Evolutionary conservation across 1,140 invertebrate species (phyloP).

Genomic region (Conus ventricosus): DNA sequence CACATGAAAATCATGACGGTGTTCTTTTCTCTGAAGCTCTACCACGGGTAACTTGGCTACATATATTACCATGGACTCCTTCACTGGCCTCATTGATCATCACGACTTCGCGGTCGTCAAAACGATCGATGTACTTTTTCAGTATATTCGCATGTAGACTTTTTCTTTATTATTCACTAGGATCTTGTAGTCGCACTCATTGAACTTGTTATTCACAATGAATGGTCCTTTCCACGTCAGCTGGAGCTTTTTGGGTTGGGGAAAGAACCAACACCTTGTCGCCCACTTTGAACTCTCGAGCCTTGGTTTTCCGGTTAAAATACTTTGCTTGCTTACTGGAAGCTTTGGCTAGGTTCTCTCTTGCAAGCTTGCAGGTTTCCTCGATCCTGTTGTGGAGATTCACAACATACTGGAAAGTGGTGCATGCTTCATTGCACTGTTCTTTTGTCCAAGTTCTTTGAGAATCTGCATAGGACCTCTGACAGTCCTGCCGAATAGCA

Average conservation of each 20-base stretch:
- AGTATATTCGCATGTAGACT: slow-evolving; percentile 9
- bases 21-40: too few species aligned
- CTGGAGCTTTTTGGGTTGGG: slow-evolving; percentile 27
- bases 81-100: too few species aligned
- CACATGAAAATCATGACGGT: too few species aligned
- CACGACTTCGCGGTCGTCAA: too few species aligned
- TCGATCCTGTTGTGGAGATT: slow-evolving; percentile 36
- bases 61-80: too few species aligned
- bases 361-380: slow-evolving; percentile 36
- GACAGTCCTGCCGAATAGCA: slow-evolving; percentile 61
- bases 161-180: not conserved
- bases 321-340: not conserved
- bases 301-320: slow-evolving; percentile 23
- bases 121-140: not conserved
- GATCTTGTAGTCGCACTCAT: not conserved
- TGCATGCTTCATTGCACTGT: slow-evolving; percentile 35
- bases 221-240: slow-evolving; percentile 39
- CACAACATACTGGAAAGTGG: slow-evolving; percentile 35
- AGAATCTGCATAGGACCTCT: slow-evolving; percentile 57
- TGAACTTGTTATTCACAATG: not conserved
- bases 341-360: slow-evolving; percentile 3
- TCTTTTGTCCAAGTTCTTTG: slow-evolving; percentile 61
- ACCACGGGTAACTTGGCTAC: too few species aligned
- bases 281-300: slow-evolving; percentile 8
- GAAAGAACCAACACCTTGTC: slow-evolving; percentile 33